Percentiles rank a stretch among this genome's conserved stretches.
phyloP scores from a whole-genome alignment of 2,113 vertebrate species.

The Rousettus leschenaultii region DNA sequence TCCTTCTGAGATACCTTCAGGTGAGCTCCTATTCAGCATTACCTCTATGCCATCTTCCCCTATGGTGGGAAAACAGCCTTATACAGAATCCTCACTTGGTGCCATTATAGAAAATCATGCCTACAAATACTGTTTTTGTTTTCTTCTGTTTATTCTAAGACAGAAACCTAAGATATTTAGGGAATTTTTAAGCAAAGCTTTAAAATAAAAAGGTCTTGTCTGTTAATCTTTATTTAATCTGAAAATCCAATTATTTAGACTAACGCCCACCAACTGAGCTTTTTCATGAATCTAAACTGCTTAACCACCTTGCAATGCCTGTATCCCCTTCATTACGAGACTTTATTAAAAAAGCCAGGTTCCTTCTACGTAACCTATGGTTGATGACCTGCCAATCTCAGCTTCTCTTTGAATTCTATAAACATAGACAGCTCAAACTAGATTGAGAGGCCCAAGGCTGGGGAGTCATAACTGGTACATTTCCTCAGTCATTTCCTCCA shows the following conservation, averaged over 20 bases:
- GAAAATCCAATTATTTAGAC: slow-evolving; percentile 58
- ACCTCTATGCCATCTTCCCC: background rate
- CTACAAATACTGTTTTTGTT: background rate
- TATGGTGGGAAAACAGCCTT: background rate
- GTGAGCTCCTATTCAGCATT: background rate
- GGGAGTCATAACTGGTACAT: background rate
- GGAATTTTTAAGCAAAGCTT: slow-evolving; percentile 34
- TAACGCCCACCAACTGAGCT: background rate
- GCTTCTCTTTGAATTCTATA: slow-evolving; percentile 21
- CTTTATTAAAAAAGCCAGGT: slow-evolving; percentile 43
- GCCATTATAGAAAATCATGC: background rate
- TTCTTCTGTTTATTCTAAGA: background rate
- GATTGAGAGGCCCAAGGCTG: background rate
- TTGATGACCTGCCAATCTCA: slow-evolving; percentile 18
- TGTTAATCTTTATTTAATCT: slow-evolving; percentile 53
- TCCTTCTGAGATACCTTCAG: background rate
- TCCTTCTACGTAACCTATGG: background rate
- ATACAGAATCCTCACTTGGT: background rate
- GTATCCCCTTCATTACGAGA: slow-evolving; percentile 13
- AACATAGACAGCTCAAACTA: slow-evolving; percentile 24
- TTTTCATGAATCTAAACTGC: slow-evolving; percentile 41
- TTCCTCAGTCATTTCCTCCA: background rate
- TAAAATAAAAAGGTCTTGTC: slow-evolving; percentile 37
- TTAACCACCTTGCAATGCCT: background rate
- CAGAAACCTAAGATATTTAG: background rate